Evolutionary conservation across 2,888 invertebrate genomes (phyloP).

Genomic region (Tetramorium bicarinatum): DNA sequence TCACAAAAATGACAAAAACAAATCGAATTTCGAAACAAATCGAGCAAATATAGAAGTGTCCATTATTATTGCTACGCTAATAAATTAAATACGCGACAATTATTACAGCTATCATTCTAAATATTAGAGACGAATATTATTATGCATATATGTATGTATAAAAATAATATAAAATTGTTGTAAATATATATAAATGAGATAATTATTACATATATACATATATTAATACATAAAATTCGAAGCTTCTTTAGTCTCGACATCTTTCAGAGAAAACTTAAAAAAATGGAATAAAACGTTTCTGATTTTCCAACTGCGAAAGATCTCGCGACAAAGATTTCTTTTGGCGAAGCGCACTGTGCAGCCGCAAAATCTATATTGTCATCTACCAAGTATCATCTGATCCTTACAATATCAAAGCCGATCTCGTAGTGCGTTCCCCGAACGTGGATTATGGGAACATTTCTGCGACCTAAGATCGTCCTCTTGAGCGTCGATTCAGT

Average conservation of each 20-base stretch:
- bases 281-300: not conserved
- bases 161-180: not conserved
- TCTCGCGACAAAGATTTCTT: not conserved
- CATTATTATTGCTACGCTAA: not conserved
- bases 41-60: not conserved
- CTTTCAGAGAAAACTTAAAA: not conserved
- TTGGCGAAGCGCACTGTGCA: not conserved
- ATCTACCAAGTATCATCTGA: not conserved
- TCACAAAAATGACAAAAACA: not conserved
- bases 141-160: not conserved
- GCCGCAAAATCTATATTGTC: not conserved
- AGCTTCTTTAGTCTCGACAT: not conserved
- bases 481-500: not conserved
- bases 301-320: not conserved
- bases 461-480: constrained; percentile 83
- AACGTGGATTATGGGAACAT: constrained; percentile 92
- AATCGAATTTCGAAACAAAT: not conserved
- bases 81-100: not conserved
- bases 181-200: not conserved
- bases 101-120: not conserved
- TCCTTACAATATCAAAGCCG: constrained; percentile 94
- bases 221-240: not conserved
- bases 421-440: constrained; percentile 95
- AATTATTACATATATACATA: not conserved
- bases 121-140: not conserved